Base-by-base conservation (phyloP, 2,113 vertebrate genomes). In the Oxyura jamaicensis region DNA sequence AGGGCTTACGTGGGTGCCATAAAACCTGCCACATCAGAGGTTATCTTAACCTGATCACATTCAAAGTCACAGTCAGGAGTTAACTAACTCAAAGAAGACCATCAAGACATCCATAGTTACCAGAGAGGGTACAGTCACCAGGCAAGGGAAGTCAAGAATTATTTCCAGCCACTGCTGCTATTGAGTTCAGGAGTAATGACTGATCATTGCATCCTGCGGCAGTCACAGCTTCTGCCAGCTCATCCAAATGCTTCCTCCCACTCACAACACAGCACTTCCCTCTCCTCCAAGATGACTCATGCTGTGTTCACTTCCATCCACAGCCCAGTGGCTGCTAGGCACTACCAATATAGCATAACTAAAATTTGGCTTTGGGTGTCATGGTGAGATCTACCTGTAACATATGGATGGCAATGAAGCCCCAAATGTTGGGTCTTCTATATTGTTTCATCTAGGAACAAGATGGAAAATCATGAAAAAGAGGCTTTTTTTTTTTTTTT, bases 221-320 rank as follows among this genome's bases (percentile, higher is more conserved):
- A 88, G 77, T 87, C 95, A 82, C 69, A 88, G 80, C 69, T 79
- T 66, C 88, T 96, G 88, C 91, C 96, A 95, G 93, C 91, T 95
- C 90, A 96, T 87, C 92, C 95, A 66, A 89, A 83, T 69, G 92
- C 50, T 95, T 91, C 93, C 86, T 93, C 95, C 96, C 86, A 96
- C 92, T 89, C 88, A 83, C 84, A 92, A 26, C 71, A 29, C 74
- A 80, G 78, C 25, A 17, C 59, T 93, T 87, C 50, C 44, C 91
- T 89, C 86, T 91, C 63, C 86, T 76, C 71, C 76, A 59, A 55
- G 59, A 41, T 96, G 93, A 96, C 77, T 96, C 96, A 95, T 25
- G 46, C 22, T 29, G 0, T 59, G 52, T 42, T 95, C 93, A 71
- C 81, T 85, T 89, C 78, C 63, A 92, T 89, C 88, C 71, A 76